phyloP scores from a whole-genome alignment of 2,797 vertebrate genomes.

The Cryptoblepharus egeriae region DNA sequence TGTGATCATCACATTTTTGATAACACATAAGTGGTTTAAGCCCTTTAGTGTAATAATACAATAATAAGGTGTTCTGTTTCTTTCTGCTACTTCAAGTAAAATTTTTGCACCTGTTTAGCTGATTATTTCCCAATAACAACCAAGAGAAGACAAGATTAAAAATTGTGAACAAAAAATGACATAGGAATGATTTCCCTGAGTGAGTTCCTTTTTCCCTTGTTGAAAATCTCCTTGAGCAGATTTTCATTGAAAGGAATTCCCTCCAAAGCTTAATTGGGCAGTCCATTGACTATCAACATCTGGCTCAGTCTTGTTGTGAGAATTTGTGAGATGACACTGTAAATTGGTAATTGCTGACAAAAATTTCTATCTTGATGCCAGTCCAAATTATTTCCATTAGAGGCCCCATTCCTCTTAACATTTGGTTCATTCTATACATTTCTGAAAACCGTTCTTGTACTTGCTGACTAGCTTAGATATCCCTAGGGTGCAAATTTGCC shows the following conservation, averaged over 20 bases:
- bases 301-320: background rate
- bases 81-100: background rate
- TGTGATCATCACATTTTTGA: too few relatives aligned
- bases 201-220: background rate
- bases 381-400: background rate
- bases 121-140: background rate
- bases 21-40: background rate
- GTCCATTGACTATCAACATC: background rate
- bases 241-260: background rate
- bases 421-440: background rate
- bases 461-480: background rate
- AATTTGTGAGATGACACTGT: background rate
- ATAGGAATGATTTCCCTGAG: conserved; percentile 27
- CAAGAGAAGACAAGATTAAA: background rate
- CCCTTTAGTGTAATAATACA: background rate
- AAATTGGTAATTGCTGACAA: background rate
- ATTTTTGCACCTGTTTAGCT: background rate
- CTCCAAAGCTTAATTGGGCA: background rate
- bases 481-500: background rate
- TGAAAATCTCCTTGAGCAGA: background rate
- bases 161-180: background rate
- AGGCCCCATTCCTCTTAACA: background rate
- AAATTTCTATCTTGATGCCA: background rate
- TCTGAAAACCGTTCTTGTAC: background rate
- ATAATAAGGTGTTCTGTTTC: background rate